Evolutionary conservation across 2,888 invertebrate genomes (phyloP).

Genomic region (Meghimatium bilineatum): DNA sequence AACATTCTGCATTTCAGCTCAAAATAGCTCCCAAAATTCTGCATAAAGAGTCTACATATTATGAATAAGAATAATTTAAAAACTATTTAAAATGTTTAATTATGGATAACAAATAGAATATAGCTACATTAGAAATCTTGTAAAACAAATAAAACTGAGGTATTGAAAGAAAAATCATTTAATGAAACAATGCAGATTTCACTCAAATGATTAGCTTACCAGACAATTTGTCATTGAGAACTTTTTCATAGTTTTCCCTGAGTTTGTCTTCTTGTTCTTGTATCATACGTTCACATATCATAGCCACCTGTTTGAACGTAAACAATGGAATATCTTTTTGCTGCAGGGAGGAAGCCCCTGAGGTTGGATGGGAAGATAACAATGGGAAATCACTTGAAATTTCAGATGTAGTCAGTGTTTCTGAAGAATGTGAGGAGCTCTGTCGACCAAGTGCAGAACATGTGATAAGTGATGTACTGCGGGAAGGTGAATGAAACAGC

Average conservation of each 20-base stretch:
- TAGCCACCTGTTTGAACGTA: slow-evolving; percentile 95
- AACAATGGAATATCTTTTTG: slow-evolving; percentile 88
- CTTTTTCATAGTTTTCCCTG: slow-evolving; percentile 94
- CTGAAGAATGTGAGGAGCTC: slow-evolving; percentile 48
- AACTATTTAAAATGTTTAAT: neutral
- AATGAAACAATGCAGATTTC: neutral
- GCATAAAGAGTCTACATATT: too few species aligned
- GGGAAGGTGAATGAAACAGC: slow-evolving; percentile 81
- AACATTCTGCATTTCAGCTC: too few species aligned
- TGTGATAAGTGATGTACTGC: slow-evolving; percentile 60
- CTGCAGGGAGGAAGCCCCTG: slow-evolving; percentile 70
- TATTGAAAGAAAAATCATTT: neutral
- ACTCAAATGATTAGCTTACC: slow-evolving; percentile 66
- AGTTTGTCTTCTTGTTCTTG: slow-evolving; percentile 96
- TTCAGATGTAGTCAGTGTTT: slow-evolving; percentile 46
- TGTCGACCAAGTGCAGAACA: slow-evolving; percentile 55
- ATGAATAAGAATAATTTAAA: too few species aligned
- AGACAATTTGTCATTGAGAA: slow-evolving; percentile 93
- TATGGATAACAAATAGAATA: too few species aligned
- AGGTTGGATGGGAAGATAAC: slow-evolving; percentile 66
- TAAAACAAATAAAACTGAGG: too few species aligned
- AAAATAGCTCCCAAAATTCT: too few species aligned
- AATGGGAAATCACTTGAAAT: slow-evolving; percentile 51
- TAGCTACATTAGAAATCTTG: too few species aligned
- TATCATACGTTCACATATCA: slow-evolving; percentile 97